These are phyloP conservation scores for Tapirus terrestris DNA, from an alignment of 2,113 vertebrate genomes.

Conservation along the genomic window DNA sequence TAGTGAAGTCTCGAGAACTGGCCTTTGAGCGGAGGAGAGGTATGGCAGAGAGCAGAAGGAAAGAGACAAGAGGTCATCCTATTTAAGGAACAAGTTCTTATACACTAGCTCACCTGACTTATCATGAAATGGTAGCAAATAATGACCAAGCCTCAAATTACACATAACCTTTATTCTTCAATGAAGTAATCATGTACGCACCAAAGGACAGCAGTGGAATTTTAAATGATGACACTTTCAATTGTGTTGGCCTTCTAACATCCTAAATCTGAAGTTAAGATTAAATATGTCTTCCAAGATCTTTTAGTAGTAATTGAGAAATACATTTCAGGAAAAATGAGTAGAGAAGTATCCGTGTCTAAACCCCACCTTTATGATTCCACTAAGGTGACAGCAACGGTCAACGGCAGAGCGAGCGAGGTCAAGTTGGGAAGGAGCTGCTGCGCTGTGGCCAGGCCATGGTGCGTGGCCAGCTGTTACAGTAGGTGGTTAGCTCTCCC, in stretches of 20 bases:
- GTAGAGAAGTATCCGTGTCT: accelerated
- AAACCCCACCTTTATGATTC: neutral
- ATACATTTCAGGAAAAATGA: neutral
- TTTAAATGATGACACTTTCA: neutral
- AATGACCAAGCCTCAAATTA: neutral
- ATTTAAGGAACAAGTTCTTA: too few relatives aligned
- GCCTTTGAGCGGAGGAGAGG: neutral
- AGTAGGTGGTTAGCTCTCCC: conserved; percentile 12
- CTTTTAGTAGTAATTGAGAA: neutral
- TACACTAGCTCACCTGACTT: neutral
- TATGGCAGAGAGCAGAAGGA: neutral
- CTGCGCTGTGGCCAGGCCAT: neutral
- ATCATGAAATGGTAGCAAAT: neutral
- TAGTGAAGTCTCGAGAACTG: neutral
- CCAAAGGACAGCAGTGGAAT: too few relatives aligned
- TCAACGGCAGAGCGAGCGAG: too few relatives aligned
- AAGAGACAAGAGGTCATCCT: too few relatives aligned
- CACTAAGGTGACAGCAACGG: neutral
- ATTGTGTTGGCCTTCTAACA: neutral
- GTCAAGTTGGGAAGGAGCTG: neutral
- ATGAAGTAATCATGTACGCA: neutral
- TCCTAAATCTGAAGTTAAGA: neutral
- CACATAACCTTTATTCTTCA: neutral
- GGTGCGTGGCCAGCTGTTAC: conserved; percentile 40
- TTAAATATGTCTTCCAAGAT: neutral